Evolutionary conservation across 2,888 invertebrate species (phyloP).

Genomic region (Neoascia interrupta): DNA sequence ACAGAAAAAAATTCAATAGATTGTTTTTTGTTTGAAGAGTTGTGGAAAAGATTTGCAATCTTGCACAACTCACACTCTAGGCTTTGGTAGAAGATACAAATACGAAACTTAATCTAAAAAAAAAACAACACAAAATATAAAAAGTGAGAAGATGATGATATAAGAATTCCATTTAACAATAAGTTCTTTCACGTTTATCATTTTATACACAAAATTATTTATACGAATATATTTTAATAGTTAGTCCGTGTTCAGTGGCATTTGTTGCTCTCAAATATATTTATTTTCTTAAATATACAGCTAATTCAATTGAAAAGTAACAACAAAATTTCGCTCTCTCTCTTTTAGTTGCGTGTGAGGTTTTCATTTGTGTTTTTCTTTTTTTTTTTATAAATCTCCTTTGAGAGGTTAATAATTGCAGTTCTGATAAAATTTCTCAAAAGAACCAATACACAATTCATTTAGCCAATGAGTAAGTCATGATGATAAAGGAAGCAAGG

Average conservation of each 20-base stretch:
- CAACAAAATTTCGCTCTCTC: constrained; percentile 21
- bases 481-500: constrained; percentile 46
- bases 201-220: constrained; percentile 56
- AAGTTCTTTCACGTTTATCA: neutral
- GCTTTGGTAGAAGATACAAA: constrained; percentile 55
- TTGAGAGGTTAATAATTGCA: neutral
- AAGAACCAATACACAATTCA: constrained; percentile 19
- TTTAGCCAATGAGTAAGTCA: constrained; percentile 11
- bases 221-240: constrained; percentile 31
- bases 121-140: constrained; percentile 13
- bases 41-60: constrained; percentile 47
- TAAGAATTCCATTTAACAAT: constrained; percentile 42
- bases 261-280: constrained; percentile 44
- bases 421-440: neutral
- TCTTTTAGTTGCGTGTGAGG: constrained; percentile 4
- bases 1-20: constrained; percentile 22
- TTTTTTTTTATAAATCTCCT: constrained; percentile 12
- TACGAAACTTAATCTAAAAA: constrained; percentile 48
- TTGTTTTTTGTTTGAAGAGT: neutral
- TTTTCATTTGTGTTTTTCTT: constrained; percentile 2
- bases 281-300: constrained; percentile 52
- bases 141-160: constrained; percentile 38
- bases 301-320: constrained; percentile 30
- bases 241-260: constrained; percentile 36
- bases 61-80: constrained; percentile 4